These are phyloP conservation scores for Blastobasis adustella DNA, from an alignment of 2,888 invertebrate genomes.

Conservation along the genomic window DNA sequence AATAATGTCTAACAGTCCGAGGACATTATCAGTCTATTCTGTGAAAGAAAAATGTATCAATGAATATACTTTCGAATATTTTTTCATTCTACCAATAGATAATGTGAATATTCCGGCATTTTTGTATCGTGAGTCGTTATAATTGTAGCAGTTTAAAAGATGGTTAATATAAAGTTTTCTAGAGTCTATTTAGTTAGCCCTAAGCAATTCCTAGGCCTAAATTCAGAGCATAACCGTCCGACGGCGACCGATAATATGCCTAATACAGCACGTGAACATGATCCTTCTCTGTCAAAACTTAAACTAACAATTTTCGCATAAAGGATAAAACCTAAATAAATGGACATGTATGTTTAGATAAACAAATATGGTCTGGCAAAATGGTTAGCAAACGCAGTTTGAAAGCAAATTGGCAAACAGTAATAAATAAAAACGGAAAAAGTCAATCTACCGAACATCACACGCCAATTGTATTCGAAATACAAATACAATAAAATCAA, in stretches of 20 bases:
- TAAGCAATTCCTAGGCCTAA: constrained; percentile 19
- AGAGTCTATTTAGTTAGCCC: constrained; percentile 16
- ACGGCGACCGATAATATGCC: neutral
- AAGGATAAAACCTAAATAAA: too few species aligned
- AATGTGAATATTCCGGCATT: constrained; percentile 21
- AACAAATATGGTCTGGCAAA: too few species aligned
- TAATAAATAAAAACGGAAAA: constrained; percentile 11
- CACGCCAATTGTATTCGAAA: constrained; percentile 28
- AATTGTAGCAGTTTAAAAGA: constrained; percentile 2
- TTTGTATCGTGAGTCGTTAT: constrained; percentile 10
- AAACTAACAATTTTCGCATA: too few species aligned
- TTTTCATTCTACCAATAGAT: too few species aligned
- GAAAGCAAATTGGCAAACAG: neutral
- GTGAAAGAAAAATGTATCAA: constrained; percentile 24
- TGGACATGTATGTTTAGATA: too few species aligned
- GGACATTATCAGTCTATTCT: constrained; percentile 19
- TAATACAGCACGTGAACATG: neutral
- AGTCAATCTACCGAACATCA: constrained; percentile 18
- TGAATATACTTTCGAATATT: neutral
- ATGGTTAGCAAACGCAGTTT: too few species aligned
- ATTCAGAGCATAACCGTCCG: constrained; percentile 9
- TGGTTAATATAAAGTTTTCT: constrained; percentile 5
- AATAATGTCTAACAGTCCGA: constrained; percentile 6
- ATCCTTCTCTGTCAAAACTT: neutral
- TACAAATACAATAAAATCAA: constrained; percentile 54